A percentile compares a stretch with the other conserved stretches of the same genome.
phyloP scores from a whole-genome alignment of 2,113 vertebrate species.

The Trichomycterus rosablanca region DNA sequence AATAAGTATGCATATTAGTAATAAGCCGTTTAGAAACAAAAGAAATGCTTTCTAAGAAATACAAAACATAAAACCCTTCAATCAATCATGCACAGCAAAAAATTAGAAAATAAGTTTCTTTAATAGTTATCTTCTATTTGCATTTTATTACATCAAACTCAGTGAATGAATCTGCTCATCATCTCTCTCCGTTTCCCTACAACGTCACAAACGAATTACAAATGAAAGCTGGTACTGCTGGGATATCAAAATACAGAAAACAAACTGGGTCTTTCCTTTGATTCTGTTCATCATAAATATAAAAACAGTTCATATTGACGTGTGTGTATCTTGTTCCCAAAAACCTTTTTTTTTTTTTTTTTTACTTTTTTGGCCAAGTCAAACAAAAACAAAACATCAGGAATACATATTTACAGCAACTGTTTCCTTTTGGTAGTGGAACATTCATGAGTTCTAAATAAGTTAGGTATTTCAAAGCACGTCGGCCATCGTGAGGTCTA shows the following conservation, averaged over 20 bases:
- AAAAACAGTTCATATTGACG: constrained; percentile 69
- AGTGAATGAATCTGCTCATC: constrained; percentile 65
- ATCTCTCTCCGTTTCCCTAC: constrained; percentile 54
- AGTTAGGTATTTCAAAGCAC: constrained; percentile 55
- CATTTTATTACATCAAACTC: constrained; percentile 72
- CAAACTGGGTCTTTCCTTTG: constrained; percentile 53
- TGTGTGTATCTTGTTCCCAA: constrained; percentile 68
- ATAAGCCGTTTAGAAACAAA: constrained; percentile 66
- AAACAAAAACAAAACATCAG: constrained; percentile 62
- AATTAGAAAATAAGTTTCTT: constrained; percentile 78
- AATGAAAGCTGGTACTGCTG: constrained; percentile 77
- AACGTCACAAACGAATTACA: constrained; percentile 70
- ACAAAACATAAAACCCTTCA: constrained; percentile 61
- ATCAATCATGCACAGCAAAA: constrained; percentile 70
- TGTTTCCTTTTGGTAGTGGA: constrained; percentile 68
- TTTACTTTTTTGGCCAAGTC: constrained; percentile 58
- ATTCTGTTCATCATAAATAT: constrained; percentile 54
- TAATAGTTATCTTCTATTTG: constrained; percentile 78
- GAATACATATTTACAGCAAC: constrained; percentile 75
- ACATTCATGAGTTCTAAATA: constrained; percentile 66
- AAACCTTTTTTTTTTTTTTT: constrained; percentile 51
- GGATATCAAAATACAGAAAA: constrained; percentile 81
- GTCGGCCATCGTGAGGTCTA: constrained; percentile 38
- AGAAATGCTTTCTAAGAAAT: constrained; percentile 61
- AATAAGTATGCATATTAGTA: constrained; percentile 51